Conservation (phyloP, 2,113 vertebrate genomes). For the Hypomesus transpacificus region DNA sequence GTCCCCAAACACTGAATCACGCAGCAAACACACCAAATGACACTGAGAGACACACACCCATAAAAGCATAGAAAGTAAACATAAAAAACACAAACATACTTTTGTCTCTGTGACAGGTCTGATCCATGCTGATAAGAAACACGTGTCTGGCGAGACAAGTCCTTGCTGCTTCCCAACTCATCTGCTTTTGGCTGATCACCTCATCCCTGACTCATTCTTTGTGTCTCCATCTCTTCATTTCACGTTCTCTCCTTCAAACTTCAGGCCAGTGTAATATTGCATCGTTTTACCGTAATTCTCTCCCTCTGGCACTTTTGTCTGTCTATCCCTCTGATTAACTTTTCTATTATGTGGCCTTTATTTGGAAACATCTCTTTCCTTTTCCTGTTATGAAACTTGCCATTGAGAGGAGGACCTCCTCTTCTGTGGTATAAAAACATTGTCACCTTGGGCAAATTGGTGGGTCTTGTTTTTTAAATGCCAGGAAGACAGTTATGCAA, state of each 20-base stretch:
- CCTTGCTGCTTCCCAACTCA: constrained; percentile 47
- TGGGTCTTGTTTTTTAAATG: background rate
- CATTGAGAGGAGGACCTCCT: background rate
- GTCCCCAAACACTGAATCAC: no score
- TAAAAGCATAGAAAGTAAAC: constrained; percentile 18
- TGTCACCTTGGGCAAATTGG: constrained; percentile 11
- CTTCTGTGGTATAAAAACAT: background rate
- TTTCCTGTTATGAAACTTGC: constrained; percentile 17
- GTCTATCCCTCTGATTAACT: constrained; percentile 17
- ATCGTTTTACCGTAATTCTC: constrained; percentile 22
- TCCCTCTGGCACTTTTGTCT: constrained; percentile 19
- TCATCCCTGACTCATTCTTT: constrained; percentile 38
- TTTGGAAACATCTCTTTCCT: background rate
- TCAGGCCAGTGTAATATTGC: constrained; percentile 19
- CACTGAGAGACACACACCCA: constrained; percentile 23
- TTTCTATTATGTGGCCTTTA: background rate
- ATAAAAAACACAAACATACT: background rate
- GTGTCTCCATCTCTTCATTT: constrained; percentile 5
- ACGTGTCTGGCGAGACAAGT: constrained; percentile 57
- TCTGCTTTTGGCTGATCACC: constrained; percentile 59
- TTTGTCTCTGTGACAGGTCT: constrained; percentile 57
- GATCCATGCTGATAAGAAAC: constrained; percentile 60
- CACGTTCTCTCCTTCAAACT: background rate
- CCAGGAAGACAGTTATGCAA: background rate
- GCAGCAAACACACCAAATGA: no score